These are phyloP conservation scores for Caenorhabditis sulstoni DNA, from an alignment of 2,888 invertebrate species.

Conservation along the genomic window DNA sequence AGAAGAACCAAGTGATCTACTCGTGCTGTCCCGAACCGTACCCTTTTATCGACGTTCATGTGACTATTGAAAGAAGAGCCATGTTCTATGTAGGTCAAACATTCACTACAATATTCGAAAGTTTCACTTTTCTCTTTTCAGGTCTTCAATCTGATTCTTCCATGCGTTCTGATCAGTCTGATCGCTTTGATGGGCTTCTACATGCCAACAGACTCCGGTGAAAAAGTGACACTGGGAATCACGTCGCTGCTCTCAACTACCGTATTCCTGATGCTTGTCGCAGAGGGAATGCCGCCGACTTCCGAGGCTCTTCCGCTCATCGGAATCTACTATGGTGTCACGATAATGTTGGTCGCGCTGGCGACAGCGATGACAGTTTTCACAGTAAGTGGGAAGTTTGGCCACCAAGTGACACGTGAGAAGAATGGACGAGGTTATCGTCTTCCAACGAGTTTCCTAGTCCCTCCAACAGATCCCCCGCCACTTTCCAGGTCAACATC, in stretches of 20 bases:
- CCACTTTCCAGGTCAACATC: constrained; percentile 84
- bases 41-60: constrained; percentile 89
- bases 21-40: constrained; percentile 88
- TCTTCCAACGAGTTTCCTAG: background rate
- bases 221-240: constrained; percentile 90
- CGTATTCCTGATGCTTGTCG: constrained; percentile 90
- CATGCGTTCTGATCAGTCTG: constrained; percentile 90
- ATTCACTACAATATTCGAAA: background rate
- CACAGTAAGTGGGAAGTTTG: too few relatives aligned
- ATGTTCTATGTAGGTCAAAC: constrained; percentile 82
- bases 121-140: constrained; percentile 36
- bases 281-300: constrained; percentile 90
- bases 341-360: constrained; percentile 83
- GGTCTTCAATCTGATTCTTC: constrained; percentile 90
- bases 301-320: constrained; percentile 89
- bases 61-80: constrained; percentile 87
- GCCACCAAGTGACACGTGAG: too few relatives aligned
- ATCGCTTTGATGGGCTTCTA: constrained; percentile 91
- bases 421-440: too few relatives aligned
- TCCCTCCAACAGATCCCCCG: background rate
- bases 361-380: constrained; percentile 86
- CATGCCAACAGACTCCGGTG: constrained; percentile 91
- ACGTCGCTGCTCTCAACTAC: constrained; percentile 92
- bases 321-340: constrained; percentile 84
- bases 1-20: constrained; percentile 87